Base-by-base conservation (phyloP, 2,113 vertebrate species). In the Myiozetetes cayanensis region DNA sequence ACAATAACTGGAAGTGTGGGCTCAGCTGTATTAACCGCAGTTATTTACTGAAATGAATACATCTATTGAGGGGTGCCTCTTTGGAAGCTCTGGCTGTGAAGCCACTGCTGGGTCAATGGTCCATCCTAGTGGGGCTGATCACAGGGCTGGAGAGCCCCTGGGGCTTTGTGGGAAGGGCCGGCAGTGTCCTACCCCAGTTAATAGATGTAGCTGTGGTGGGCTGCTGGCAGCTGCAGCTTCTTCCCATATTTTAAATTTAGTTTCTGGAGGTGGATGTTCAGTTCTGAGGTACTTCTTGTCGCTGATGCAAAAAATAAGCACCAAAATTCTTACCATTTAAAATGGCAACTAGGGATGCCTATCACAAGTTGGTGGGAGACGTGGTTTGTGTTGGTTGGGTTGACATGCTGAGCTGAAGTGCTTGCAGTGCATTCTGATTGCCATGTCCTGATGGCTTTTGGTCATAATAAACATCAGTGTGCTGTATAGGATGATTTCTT, bases 81-180 rank as follows among this genome's bases (percentile, higher is more conserved):
- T 63, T 39, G 14, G 14, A 9, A 35, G 25, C 31, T 0, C 14
- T 24, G 56, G 25, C 8, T 11, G 28, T 11, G 41, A 22, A 33
- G 39, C 20, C 28, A 0, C 10, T 2, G 14, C 61, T 25, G 56
- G 10, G 21, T 43, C 15, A 3, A 25, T 6, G 43, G 44, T 31
- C 63, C 4, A 4, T 62, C 14, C 25, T 20, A 0, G 0, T 6
- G 46, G 35, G 16, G 53, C 19, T 3, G 15, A 8, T 28, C 1
- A 1, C 14, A 5, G 61, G 43, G 47, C 17, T 24, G 37, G 58
- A 22, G 46, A 14, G 20, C 4, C 37, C 28, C 7, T 25, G n/a
- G 6, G 39, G 33, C 18, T 15, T 18, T 17, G 63, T 1, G 1
- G 76, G 41, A 23, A 52, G 16, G 33, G 13, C 20, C 22, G 2